Evolutionary conservation across 2,113 vertebrate species (phyloP).

Genomic region (Aix galericulata): DNA sequence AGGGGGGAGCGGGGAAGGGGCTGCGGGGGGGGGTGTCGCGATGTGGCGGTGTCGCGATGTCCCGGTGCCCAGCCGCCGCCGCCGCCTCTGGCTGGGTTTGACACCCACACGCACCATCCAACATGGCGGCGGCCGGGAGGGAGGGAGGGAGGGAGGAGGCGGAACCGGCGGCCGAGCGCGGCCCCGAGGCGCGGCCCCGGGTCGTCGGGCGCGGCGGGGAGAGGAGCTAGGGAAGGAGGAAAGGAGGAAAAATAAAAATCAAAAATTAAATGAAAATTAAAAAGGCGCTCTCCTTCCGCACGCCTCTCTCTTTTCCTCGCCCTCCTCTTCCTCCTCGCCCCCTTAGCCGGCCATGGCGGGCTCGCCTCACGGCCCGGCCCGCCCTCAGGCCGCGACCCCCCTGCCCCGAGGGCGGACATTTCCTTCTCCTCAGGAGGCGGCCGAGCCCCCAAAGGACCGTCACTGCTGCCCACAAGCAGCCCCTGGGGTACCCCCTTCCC

Average conservation of each 20-base stretch:
- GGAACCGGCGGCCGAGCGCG: background rate
- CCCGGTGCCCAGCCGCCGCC: background rate
- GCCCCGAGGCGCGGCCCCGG: background rate
- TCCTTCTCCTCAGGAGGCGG: background rate
- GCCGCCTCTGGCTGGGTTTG: slow-evolving; percentile 48
- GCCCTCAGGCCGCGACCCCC: no score
- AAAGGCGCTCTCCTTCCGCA: background rate
- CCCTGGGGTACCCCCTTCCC: background rate
- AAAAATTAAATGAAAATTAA: no score
- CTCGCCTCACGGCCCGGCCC: background rate
- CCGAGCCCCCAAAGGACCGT: background rate
- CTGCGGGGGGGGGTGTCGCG: no score
- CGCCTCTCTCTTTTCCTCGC: no score
- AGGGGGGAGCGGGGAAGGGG: background rate
- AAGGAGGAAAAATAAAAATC: no score
- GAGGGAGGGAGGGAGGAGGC: background rate
- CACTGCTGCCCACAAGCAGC: accelerated
- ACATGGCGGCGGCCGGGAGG: slow-evolving; percentile 71
- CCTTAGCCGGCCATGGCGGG: background rate
- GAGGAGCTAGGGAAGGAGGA: no score
- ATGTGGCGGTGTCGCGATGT: background rate
- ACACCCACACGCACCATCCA: slow-evolving; percentile 73
- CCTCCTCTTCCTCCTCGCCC: background rate
- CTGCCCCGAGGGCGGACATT: background rate
- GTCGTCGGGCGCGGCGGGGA: background rate